These are phyloP conservation scores for Drosophila chauvacae DNA, from an alignment of 1,140 invertebrate genomes.

Conservation along the genomic window DNA sequence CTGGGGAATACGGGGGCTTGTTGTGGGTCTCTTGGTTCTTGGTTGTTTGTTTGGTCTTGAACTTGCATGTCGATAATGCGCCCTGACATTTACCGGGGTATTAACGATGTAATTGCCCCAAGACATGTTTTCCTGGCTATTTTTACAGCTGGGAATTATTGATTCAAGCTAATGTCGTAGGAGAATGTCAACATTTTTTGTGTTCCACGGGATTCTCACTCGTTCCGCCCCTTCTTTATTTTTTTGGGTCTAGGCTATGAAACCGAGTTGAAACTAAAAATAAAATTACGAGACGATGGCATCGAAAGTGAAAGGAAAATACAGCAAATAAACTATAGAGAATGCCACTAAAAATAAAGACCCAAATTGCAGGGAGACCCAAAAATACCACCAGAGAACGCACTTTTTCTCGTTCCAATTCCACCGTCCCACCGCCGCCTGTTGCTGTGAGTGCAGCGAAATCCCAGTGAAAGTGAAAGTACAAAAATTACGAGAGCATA, in stretches of 20 bases:
- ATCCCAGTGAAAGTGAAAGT: conserved; percentile 32
- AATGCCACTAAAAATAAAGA: background rate
- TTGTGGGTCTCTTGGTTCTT: conserved; percentile 22
- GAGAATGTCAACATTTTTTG: conserved; percentile 18
- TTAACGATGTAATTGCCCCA: conserved; percentile 39
- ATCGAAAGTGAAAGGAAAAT: conserved; percentile 38
- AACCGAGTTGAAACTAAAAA: conserved; percentile 38
- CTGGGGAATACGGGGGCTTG: conserved; percentile 6
- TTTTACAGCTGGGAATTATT: conserved; percentile 34
- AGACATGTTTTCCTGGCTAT: conserved; percentile 30
- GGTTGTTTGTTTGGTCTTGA: conserved; percentile 58
- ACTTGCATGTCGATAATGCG: conserved; percentile 77
- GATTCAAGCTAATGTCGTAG: conserved; percentile 18
- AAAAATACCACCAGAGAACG: conserved; percentile 23
- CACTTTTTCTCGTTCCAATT: conserved; percentile 12
- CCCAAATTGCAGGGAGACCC: conserved; percentile 1
- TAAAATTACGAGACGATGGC: conserved; percentile 17
- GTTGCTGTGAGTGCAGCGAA: conserved; percentile 23
- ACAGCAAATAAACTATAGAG: conserved; percentile 7
- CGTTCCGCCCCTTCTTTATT: background rate
- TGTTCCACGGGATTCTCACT: conserved; percentile 14
- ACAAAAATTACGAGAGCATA: conserved; percentile 3
- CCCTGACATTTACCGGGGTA: conserved; percentile 41
- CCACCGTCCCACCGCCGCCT: conserved; percentile 18
- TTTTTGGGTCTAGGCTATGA: conserved; percentile 49